Percentiles rank a stretch among this genome's conserved stretches.
Evolutionary conservation across 1,140 invertebrate species (phyloP).

Genomic region (Megalonaias nervosa): DNA sequence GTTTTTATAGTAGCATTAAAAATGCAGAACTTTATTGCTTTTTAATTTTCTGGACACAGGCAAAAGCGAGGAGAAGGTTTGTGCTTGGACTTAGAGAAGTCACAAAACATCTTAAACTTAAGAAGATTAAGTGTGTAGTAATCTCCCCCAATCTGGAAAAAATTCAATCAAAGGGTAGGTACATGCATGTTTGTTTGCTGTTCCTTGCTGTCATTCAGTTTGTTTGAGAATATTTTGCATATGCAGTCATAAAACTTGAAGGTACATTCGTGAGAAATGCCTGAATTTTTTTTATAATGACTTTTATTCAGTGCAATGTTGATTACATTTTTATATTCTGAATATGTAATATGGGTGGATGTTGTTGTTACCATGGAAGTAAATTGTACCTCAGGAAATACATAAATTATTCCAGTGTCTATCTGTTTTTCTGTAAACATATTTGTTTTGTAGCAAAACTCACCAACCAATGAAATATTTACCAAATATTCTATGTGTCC

Average conservation of each 20-base stretch:
- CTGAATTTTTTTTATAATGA: too few species aligned
- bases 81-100: slow-evolving; percentile 77
- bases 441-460: too few species aligned
- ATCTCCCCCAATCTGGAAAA: slow-evolving; percentile 76
- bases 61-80: slow-evolving; percentile 74
- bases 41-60: slow-evolving; percentile 54
- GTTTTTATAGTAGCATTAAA: background rate
- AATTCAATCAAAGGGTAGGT: slow-evolving; percentile 70
- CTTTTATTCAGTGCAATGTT: too few species aligned
- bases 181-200: background rate
- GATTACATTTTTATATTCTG: too few species aligned
- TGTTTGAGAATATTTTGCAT: background rate
- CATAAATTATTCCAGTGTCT: too few species aligned
- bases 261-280: background rate
- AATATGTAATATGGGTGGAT: too few species aligned
- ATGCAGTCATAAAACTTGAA: background rate
- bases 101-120: slow-evolving; percentile 74
- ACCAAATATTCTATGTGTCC: too few species aligned
- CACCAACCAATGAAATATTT: too few species aligned
- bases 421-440: too few species aligned
- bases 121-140: slow-evolving; percentile 76
- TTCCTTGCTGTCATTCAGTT: background rate
- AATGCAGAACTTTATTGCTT: background rate
- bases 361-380: too few species aligned
- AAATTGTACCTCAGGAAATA: too few species aligned